Evolutionary conservation across 2,113 vertebrate genomes (phyloP).

Genomic region (Clarias gariepinus): DNA sequence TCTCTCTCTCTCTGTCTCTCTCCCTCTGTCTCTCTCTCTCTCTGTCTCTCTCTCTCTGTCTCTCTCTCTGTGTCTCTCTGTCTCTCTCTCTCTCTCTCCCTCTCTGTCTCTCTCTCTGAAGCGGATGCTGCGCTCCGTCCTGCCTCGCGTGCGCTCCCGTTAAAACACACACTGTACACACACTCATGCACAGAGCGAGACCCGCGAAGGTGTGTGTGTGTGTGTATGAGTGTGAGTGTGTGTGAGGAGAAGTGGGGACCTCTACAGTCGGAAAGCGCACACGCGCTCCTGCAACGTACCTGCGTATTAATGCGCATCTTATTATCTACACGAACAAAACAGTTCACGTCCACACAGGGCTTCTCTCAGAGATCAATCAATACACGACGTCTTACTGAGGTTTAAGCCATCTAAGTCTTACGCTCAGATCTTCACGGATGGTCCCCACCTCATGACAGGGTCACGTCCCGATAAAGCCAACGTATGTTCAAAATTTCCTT

Average conservation of each 20-base stretch:
- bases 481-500: too few relatives aligned
- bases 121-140: constrained; percentile 10
- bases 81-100: background rate
- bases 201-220: constrained; percentile 40
- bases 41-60: too few relatives aligned
- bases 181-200: constrained; percentile 34
- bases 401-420: too few relatives aligned
- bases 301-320: background rate
- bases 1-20: too few relatives aligned
- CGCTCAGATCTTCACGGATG: too few relatives aligned
- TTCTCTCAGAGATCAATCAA: too few relatives aligned
- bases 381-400: too few relatives aligned
- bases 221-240: constrained; percentile 40
- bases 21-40: too few relatives aligned
- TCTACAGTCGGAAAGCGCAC: constrained; percentile 57
- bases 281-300: constrained; percentile 5
- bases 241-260: constrained; percentile 55
- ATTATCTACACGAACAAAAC: background rate
- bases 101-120: background rate
- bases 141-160: constrained; percentile 13
- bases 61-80: too few relatives aligned
- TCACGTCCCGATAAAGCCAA: too few relatives aligned
- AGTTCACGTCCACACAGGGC: too few relatives aligned
- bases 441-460: too few relatives aligned
- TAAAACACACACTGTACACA: background rate